These are phyloP conservation scores for Lasioglossum albipes DNA, from an alignment of 1,140 invertebrate species.

Conservation along the genomic window DNA sequence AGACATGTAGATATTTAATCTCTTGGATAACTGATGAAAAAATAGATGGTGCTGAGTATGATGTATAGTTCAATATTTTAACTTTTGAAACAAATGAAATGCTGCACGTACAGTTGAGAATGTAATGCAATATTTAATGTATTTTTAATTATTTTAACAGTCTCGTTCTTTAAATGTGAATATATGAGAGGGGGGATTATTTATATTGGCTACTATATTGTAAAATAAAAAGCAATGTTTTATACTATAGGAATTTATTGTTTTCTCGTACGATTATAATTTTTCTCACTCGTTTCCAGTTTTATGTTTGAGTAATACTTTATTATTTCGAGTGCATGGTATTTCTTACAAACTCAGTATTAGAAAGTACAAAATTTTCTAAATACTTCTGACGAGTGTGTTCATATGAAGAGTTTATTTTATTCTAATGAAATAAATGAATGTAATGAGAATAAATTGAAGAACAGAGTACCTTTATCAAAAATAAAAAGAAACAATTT, in stretches of 20 bases:
- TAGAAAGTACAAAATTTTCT: constrained; percentile 13
- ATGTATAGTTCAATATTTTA: constrained; percentile 45
- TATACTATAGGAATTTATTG: constrained; percentile 16
- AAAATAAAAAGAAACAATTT: constrained; percentile 6
- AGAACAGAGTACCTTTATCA: background rate
- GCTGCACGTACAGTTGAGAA: background rate
- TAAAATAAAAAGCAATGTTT: constrained; percentile 33
- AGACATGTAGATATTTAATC: constrained; percentile 79
- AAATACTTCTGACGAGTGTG: background rate
- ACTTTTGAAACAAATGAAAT: background rate
- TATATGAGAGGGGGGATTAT: background rate
- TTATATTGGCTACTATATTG: background rate
- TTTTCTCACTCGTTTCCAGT: background rate
- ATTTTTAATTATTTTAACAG: background rate
- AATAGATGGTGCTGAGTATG: constrained; percentile 79
- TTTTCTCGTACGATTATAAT: background rate
- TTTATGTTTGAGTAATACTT: background rate
- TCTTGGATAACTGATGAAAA: constrained; percentile 82
- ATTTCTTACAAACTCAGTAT: background rate
- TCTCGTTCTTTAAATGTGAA: background rate
- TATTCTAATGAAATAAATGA: background rate
- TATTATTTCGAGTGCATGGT: background rate
- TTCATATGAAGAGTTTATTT: background rate
- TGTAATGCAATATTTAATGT: background rate
- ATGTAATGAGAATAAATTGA: background rate